Percentiles rank a stretch among this genome's conserved stretches.
These are phyloP conservation scores for Hyposmocoma kahamanoa DNA, from an alignment of 1,140 invertebrate species.

Conservation along the genomic window DNA sequence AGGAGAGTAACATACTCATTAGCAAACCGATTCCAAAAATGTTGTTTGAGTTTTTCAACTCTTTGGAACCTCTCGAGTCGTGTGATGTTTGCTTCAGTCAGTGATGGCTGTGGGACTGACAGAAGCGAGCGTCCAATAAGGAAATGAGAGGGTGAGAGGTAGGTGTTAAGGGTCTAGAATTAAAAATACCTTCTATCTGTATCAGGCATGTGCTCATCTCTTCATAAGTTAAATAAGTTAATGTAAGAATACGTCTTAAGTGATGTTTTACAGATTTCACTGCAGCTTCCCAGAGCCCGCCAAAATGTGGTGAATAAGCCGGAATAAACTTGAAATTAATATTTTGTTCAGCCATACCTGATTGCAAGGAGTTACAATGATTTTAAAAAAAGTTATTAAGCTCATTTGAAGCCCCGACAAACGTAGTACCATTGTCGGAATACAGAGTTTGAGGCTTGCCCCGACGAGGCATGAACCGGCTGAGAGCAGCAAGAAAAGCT, in stretches of 20 bases:
- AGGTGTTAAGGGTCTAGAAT: slow-evolving; percentile 40
- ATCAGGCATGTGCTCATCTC: slow-evolving; percentile 32
- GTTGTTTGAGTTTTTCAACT: slow-evolving; percentile 20
- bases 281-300: slow-evolving; percentile 27
- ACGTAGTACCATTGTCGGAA: too few relatives aligned
- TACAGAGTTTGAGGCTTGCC: too few relatives aligned
- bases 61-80: slow-evolving; percentile 13
- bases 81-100: slow-evolving; percentile 14
- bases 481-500: too few relatives aligned
- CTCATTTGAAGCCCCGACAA: slow-evolving; percentile 8
- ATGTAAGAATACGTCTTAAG: background rate
- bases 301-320: slow-evolving; percentile 27
- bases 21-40: slow-evolving; percentile 18
- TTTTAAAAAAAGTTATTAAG: background rate
- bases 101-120: slow-evolving; percentile 15
- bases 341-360: background rate
- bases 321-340: slow-evolving; percentile 11
- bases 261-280: slow-evolving; percentile 32
- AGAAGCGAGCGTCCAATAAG: slow-evolving; percentile 25
- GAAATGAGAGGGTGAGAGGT: slow-evolving; percentile 40
- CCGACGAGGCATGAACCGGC: too few relatives aligned
- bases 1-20: slow-evolving; percentile 20
- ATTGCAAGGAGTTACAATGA: background rate
- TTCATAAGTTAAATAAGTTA: slow-evolving; percentile 31
- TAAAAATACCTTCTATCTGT: slow-evolving; percentile 40